A percentile compares a stretch with the other conserved stretches of the same genome.
Conservation (phyloP, 2,113 vertebrate species). For the Rhinolophus sinicus region DNA sequence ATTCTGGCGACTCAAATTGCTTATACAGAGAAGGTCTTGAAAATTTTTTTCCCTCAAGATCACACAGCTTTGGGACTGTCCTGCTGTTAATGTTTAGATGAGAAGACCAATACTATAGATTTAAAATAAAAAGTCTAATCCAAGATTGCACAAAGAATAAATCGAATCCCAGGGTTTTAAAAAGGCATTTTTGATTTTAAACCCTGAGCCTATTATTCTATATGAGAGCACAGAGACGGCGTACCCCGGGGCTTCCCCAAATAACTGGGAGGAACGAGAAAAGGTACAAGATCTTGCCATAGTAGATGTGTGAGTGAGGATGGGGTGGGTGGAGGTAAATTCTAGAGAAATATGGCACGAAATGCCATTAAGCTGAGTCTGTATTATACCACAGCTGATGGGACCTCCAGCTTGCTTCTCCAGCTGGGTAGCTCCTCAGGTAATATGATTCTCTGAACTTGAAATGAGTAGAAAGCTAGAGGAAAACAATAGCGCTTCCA, state of each 20-base stretch:
- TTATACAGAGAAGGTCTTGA: not conserved
- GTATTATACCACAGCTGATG: not conserved
- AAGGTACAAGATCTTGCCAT: not conserved
- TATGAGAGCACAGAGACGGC: not conserved
- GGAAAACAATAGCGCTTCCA: not conserved
- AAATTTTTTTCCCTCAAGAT: not conserved
- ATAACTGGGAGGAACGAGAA: not conserved
- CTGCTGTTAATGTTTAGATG: not conserved
- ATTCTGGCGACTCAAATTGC: not conserved
- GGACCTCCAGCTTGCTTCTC: not conserved
- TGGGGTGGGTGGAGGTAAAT: not conserved
- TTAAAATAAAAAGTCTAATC: not conserved
- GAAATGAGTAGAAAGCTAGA: not conserved
- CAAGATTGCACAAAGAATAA: not conserved
- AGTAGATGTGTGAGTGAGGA: not conserved
- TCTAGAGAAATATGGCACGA: not conserved
- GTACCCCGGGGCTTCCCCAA: no score
- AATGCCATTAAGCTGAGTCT: not conserved
- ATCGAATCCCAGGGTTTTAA: not conserved
- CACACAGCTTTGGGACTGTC: not conserved
- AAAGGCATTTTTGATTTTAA: conserved; percentile 10
- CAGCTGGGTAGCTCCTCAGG: fast-evolving
- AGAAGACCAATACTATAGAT: not conserved
- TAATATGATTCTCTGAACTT: not conserved
- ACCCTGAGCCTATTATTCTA: not conserved